A percentile compares a stretch with the other conserved stretches of the same genome.
Conservation (phyloP, 35 echinoderm and acorn worm genomes). For the Anneissia japonica region DNA sequence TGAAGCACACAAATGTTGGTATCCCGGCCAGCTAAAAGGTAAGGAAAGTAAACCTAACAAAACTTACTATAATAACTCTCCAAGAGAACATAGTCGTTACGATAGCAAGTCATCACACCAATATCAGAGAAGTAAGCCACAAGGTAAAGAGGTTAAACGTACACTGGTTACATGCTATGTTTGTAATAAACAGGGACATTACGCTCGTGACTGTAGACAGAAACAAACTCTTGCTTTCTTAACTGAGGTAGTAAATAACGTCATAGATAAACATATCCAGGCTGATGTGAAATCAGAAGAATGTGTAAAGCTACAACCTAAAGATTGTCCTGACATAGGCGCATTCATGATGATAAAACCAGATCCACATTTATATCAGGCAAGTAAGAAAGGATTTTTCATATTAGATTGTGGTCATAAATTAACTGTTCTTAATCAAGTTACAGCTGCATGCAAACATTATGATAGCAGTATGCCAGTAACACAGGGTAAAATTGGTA, state of each 20-base stretch:
- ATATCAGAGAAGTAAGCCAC: not conserved
- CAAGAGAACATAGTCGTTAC: not conserved
- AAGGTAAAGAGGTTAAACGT: not conserved
- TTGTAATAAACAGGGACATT: slow-evolving; percentile 7
- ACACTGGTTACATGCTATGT: slow-evolving; percentile 3
- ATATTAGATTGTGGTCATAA: slow-evolving; percentile 4
- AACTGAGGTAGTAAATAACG: not conserved
- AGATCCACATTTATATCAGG: not conserved
- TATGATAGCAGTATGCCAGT: slow-evolving; percentile 28
- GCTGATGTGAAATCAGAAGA: too few relatives aligned
- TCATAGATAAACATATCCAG: not conserved
- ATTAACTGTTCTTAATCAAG: slow-evolving; percentile 12
- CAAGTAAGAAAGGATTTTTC: not conserved
- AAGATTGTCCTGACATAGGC: too few relatives aligned
- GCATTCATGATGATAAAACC: not conserved
- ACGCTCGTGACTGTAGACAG: slow-evolving; percentile 12
- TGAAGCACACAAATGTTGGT: slow-evolving; percentile 16
- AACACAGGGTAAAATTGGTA: not conserved
- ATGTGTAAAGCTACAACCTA: too few relatives aligned
- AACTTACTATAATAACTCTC: not conserved
- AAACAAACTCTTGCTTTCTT: not conserved
- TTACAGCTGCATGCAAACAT: slow-evolving; percentile 29
- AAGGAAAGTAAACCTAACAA: not conserved
- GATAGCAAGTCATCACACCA: not conserved
- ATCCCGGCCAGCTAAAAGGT: not conserved